These are phyloP conservation scores for Ceramica pisi DNA, from an alignment of 2,888 invertebrate species.

Conservation along the genomic window DNA sequence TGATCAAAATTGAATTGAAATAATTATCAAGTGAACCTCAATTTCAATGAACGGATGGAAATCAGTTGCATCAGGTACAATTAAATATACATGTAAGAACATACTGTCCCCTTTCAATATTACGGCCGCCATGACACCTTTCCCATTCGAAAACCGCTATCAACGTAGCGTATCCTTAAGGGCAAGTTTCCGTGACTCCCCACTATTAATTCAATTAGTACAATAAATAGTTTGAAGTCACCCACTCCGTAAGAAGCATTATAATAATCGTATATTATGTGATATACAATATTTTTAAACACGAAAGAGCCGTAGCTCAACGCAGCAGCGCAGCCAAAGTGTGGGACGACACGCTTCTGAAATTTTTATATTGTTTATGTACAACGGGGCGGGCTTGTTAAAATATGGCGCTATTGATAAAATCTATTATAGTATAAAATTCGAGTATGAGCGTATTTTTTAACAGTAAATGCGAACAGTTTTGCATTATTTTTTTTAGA, in stretches of 20 bases:
- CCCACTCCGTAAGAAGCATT: slow-evolving; percentile 80
- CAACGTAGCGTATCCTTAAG: slow-evolving; percentile 30
- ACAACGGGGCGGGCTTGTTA: slow-evolving; percentile 11
- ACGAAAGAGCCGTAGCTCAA: slow-evolving; percentile 78
- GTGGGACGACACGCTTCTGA: slow-evolving; percentile 71
- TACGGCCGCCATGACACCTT: not conserved
- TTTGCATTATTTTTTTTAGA: not conserved
- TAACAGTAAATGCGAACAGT: not conserved
- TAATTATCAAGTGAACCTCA: too few relatives aligned
- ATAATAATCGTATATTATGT: slow-evolving; percentile 86
- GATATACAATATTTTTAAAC: slow-evolving; percentile 89
- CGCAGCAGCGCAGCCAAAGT: slow-evolving; percentile 71
- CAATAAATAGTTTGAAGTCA: slow-evolving; percentile 86
- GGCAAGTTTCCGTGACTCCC: slow-evolving; percentile 80
- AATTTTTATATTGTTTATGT: slow-evolving; percentile 55
- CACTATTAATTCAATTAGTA: slow-evolving; percentile 87
- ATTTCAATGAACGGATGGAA: too few relatives aligned
- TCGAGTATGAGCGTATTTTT: slow-evolving; percentile 4
- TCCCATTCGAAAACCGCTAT: slow-evolving; percentile 26
- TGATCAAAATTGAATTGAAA: too few relatives aligned
- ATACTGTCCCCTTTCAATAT: not conserved
- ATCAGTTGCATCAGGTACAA: too few relatives aligned
- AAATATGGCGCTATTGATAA: slow-evolving; percentile 41
- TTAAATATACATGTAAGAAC: too few relatives aligned
- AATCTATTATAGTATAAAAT: slow-evolving; percentile 28